Base-by-base conservation (phyloP, 2,797 vertebrate species). In the Pelodytes ibericus region DNA sequence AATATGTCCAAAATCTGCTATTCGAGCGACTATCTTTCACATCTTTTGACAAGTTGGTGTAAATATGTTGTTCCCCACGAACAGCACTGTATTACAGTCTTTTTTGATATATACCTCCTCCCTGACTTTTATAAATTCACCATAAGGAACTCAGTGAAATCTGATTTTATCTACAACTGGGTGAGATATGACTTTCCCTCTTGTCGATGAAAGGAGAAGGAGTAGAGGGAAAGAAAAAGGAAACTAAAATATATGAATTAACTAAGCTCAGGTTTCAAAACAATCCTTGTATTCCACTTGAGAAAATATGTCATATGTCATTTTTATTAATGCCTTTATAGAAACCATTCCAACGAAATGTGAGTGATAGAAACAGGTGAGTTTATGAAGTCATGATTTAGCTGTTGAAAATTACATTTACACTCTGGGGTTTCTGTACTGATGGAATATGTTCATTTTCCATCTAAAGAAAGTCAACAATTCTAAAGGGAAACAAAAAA, bases 251-350 rank as follows among this genome's bases (percentile, higher is more conserved):
- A 86, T 44, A 78, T 64, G 39, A 87, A 82, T 78, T 78, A 77
- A 84, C 84, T 87, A 85, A 87, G 69, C 72, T 80, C 84, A 87
- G 80, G 71, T 81, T 86, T 81, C n/a, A 84, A 74, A 83, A 87
- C 80, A 79, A 77, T 73, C 47, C 41, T 75, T 47, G 22, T 84
- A 83, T 83, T 64, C 81, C 75, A 82, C 77, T 82, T 84, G 68
- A 86, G 72, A 69, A 87, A 88, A 82, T 73, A 71, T 79, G 83
- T 13, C 5, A 72, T 44, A 64, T 84, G 81, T 84, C 86, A 74
- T 24, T 85, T 87, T 89, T 87, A 86, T 83, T 83, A 88, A 88
- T 77, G 41, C 4, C 26, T 26, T 31, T 67, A 68, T 80, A 80
- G 66, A 53, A 82, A 63, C 33, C 77, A 68, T 73, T 88, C 84